Evolutionary conservation across 2,888 invertebrate genomes (phyloP).

Genomic region (Yponomeuta evonymella): DNA sequence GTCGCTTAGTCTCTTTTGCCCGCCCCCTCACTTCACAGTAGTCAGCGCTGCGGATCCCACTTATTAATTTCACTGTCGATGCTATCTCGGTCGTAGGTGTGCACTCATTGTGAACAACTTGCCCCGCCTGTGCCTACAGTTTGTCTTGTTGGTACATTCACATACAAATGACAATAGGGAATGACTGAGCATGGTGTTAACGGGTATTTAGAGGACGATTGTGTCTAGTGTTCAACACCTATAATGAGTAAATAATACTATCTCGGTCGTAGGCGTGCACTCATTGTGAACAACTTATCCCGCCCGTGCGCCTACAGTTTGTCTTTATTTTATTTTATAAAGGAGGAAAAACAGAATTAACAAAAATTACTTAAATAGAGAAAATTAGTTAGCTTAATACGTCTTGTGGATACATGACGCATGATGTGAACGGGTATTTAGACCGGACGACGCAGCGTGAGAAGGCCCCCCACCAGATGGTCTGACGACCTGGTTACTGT

Average conservation of each 20-base stretch:
- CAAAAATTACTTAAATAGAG: too few relatives aligned
- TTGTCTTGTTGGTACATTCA: conserved; percentile 2
- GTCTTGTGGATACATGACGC: not conserved
- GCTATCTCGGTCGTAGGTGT: conserved; percentile 39
- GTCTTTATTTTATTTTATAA: not conserved
- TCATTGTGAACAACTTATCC: conserved; percentile 12
- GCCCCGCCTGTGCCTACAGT: conserved; percentile 17
- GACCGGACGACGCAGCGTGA: too few relatives aligned
- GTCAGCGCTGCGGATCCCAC: conserved; percentile 24
- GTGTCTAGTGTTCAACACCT: too few relatives aligned
- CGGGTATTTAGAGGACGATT: too few relatives aligned
- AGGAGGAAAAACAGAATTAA: too few relatives aligned
- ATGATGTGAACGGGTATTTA: too few relatives aligned
- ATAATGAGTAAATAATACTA: conserved; percentile 29
- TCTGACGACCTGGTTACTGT: too few relatives aligned
- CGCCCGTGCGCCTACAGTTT: conserved; percentile 16
- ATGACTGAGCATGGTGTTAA: too few relatives aligned
- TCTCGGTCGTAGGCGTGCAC: conserved; percentile 35
- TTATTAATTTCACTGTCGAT: conserved; percentile 44
- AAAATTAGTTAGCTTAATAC: too few relatives aligned
- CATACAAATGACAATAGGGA: too few relatives aligned
- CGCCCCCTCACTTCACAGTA: conserved; percentile 19
- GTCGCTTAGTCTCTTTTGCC: conserved; percentile 15
- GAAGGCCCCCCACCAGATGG: too few relatives aligned
- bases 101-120: conserved; percentile 13